Percentiles rank a stretch among this genome's conserved stretches.
phyloP scores from a whole-genome alignment of 2,888 invertebrate species.

The Leptarthrus brevirostris region DNA sequence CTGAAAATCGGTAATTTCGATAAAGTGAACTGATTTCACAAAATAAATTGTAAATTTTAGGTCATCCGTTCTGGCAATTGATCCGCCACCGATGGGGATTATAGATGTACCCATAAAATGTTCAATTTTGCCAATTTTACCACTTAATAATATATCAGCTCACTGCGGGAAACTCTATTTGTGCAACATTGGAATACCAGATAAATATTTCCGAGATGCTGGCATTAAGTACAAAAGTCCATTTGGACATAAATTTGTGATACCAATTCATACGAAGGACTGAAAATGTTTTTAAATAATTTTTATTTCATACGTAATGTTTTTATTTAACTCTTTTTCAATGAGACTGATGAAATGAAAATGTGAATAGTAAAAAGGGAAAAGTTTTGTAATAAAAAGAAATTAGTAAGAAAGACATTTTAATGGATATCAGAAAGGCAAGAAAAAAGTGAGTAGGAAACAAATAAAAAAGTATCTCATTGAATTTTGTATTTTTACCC shows the following conservation, averaged over 20 bases:
- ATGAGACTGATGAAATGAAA: slow-evolving; percentile 13
- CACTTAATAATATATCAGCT: slow-evolving; percentile 72
- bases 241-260: slow-evolving; percentile 84
- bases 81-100: slow-evolving; percentile 78
- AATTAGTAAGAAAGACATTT: background rate
- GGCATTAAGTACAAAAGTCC: slow-evolving; percentile 86
- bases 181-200: slow-evolving; percentile 86
- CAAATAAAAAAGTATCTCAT: slow-evolving; percentile 13
- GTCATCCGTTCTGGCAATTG: slow-evolving; percentile 80
- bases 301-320: slow-evolving; percentile 29
- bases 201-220: slow-evolving; percentile 78
- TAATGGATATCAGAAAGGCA: background rate
- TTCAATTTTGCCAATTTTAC: slow-evolving; percentile 78
- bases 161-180: slow-evolving; percentile 81
- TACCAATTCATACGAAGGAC: slow-evolving; percentile 74
- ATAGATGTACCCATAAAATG: slow-evolving; percentile 73
- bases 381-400: slow-evolving; percentile 7
- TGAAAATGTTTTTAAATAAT: slow-evolving; percentile 58
- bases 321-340: slow-evolving; percentile 25
- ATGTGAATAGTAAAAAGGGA: background rate
- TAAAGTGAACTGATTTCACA: background rate
- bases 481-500: too few relatives aligned
- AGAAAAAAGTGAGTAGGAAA: background rate
- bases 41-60: slow-evolving; percentile 58
- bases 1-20: slow-evolving; percentile 69